Base-by-base conservation (phyloP, 2,888 invertebrate genomes). In the Arctia plantaginis region DNA sequence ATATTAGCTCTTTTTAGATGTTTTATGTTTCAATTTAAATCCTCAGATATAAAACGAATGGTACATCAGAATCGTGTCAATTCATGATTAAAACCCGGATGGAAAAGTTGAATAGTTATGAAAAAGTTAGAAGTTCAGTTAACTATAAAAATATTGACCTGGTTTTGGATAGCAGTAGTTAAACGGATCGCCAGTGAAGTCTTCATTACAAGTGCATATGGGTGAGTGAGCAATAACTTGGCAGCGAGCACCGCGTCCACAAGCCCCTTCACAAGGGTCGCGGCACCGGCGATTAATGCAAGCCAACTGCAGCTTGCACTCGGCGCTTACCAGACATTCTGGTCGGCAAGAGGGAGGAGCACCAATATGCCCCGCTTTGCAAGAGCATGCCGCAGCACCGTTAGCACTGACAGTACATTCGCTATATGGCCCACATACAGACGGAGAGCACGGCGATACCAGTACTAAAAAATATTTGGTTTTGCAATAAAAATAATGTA, bases 371-470 rank as follows among this genome's bases (percentile, higher is more conserved):
- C 97, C 97, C 3, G 97, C 93, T 64, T 97, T 95, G 88, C 98
- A 98, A 12, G 97, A 96, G 88, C 98, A 98, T 73, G 97, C 94
- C 35, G 97, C 97, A 78, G 97, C 96, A 69, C 96, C 96, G 67
- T 91, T 93, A 12, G 90, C 76, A 76, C 93, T 95, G 23, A 95
- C 93, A 77, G 93, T 90, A 86, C 97, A 98, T 83, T 96, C 94
- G 65, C 98, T 97, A 87, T 98, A 97, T 18, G 97, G 96, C 10
- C 98, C 98, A 88, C 98, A 98, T 0, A 98, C 98, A 69, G 97
- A 97, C 69, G 98, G 98, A 66, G 97, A 94, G 89, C 98, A 98
- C 20, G 96, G 95, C 68, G 89, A 88, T 73, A 87, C 87, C 18
- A 82, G 80, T 69, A 85, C 84, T 86, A 77, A 77, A 74, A 74